phyloP scores from a whole-genome alignment of 2,797 vertebrate species.

The Eupleurogrammus muticus region DNA sequence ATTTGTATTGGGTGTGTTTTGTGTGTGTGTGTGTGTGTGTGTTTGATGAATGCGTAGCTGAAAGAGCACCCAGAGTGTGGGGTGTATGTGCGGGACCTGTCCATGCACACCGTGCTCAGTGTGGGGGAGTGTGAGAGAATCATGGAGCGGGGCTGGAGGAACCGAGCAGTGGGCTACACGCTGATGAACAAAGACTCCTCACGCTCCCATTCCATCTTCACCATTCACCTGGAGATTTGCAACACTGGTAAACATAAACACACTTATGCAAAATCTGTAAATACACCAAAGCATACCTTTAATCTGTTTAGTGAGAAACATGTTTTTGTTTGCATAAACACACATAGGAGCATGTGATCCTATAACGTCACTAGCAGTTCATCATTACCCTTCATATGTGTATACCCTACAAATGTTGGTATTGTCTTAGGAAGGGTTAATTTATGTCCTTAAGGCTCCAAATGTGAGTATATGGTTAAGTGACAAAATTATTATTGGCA shows the following conservation, averaged over 20 bases:
- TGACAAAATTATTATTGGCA: too few species aligned
- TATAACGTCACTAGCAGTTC: not conserved
- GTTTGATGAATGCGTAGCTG: slow-evolving; percentile 79
- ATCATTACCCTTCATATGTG: too few species aligned
- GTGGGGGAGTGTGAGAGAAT: slow-evolving; percentile 88
- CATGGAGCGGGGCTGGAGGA: slow-evolving; percentile 89
- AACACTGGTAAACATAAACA: slow-evolving; percentile 76
- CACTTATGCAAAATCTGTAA: not conserved
- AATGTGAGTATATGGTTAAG: too few species aligned
- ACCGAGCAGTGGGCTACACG: slow-evolving; percentile 89
- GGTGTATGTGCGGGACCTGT: slow-evolving; percentile 88
- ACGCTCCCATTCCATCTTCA: slow-evolving; percentile 92
- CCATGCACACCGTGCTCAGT: slow-evolving; percentile 88
- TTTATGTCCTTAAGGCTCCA: too few species aligned
- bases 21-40: slow-evolving; percentile 20
- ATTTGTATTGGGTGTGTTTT: slow-evolving; percentile 47
- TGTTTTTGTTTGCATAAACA: not conserved
- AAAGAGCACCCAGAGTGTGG: slow-evolving; percentile 92
- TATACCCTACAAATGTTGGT: too few species aligned
- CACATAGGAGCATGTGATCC: not conserved
- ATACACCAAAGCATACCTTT: not conserved
- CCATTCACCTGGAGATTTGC: slow-evolving; percentile 91
- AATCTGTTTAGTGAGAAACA: not conserved
- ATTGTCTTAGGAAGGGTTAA: too few species aligned
- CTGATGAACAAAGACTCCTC: slow-evolving; percentile 95